Evolutionary conservation across 2,888 invertebrate species (phyloP), one percentile per base, ranked within the genome.

Genomic region (Cheiracanthium punctorium): DNA sequence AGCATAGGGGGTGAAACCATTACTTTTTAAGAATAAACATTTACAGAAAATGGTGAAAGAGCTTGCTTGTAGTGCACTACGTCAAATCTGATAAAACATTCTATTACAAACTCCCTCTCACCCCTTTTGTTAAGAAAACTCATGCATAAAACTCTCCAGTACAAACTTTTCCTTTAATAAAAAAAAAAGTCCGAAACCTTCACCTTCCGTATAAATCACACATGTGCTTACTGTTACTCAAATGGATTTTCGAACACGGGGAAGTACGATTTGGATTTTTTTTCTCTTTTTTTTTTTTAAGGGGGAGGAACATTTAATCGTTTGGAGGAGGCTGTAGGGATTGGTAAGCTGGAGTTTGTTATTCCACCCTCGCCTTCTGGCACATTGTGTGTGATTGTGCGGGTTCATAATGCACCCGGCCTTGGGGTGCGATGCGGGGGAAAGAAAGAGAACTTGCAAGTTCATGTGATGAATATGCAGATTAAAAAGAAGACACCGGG

Each of bases 351-450:
- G 58, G 58, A 58, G 58, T 58, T 58, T 58, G 58, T 58, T 58
- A 58, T 58, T 58, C 58, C 58, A 58, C 58, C 58, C 58, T 24
- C 58, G 58, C 58, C 58, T 58, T 24, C 24, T 58, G 58, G 58
- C 58, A 58, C 4, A 58, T 58, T 58, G 58, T 58, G 58, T 58
- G 24, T 17, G 58, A 58, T 58, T 58, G 58, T 58, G 24, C 24
- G 58, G 58, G 58, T 24, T 58, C 58, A 24, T 58, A 58, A 58
- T 58, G 24, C 4, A 1, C 20, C 5, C 24, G 17, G 20, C 58
- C 58, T n/a, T 24, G 58, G 58, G 58, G 58, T n/a, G 24, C 24
- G 5, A n/a, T n/a, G 24, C 24, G 5, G 7, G 10, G 48, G 17
- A 48, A 48, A 48, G 2, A 58, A 1, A 20, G 58, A 2, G 20